Base-by-base conservation (phyloP, 2,113 vertebrate species). In the Melierax canorus region DNA sequence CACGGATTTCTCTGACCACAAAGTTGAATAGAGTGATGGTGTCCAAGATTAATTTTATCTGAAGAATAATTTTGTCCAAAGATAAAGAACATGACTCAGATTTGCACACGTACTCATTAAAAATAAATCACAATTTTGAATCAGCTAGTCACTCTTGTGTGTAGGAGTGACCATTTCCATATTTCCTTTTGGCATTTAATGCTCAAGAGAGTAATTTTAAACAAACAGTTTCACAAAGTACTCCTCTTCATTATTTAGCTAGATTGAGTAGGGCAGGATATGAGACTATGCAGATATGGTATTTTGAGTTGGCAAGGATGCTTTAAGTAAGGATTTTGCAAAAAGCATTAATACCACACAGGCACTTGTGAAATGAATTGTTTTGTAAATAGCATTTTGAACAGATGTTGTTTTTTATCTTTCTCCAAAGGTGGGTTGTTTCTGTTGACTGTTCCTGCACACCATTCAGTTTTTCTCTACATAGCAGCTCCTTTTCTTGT, bases 101-200 rank as follows among this genome's bases (percentile, higher is more conserved):
- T 83, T 66, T 81, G 32, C 88, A 91, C 62, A 55, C 1, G 3
- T 41, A 46, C 71, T 86, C 71, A 21, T 82, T 77, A 89, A 83
- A 88, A 90, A 88, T 68, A 88, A 90, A 90, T 62, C 78, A 15
- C 2, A 45, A 4, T 62, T 95, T 78, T 64, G 90, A 76, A 90
- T 87, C 56, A 43, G 73, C 72, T 67, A 41, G 45, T 96, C 76
- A 3, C 80, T 82, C 4, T 4, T 56, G 38, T 94, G 92, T 85
- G 93, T 89, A 41, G 95, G 95, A 95, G 93, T 59, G 84, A 79
- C 94, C 90, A 59, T 88, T 96, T 92, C 71, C 95, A 79, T 62
- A 55, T 80, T 96, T 94, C 93, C 67, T 88, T 56, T 77, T 92
- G 92, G 95, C 96, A 92, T 94, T 96, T 96, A 41, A 32, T 82